Percentiles rank a stretch among this genome's conserved stretches.
phyloP scores from a whole-genome alignment of 2,888 invertebrate genomes.

The Apotomis turbidana region DNA sequence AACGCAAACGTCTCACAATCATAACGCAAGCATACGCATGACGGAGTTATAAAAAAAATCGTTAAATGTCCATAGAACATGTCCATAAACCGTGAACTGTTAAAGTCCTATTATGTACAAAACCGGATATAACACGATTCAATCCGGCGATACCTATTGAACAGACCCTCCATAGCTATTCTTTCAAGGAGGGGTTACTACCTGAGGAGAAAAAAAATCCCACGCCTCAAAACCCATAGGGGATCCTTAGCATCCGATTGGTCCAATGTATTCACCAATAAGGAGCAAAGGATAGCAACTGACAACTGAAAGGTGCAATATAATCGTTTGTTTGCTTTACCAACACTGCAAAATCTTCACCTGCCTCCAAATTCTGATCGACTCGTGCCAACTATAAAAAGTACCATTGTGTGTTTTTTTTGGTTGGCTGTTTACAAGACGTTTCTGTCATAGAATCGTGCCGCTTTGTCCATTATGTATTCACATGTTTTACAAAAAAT shows the following conservation, averaged over 20 bases:
- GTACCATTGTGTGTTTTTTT: slow-evolving; percentile 9
- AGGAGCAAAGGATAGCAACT: slow-evolving; percentile 18
- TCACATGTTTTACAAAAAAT: no score
- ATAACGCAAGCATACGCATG: neutral
- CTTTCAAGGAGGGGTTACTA: slow-evolving; percentile 23
- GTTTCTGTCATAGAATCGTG: neutral
- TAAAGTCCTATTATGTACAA: slow-evolving; percentile 11
- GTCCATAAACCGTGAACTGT: neutral
- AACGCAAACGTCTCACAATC: no score
- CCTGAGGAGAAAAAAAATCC: slow-evolving; percentile 34
- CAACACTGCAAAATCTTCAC: slow-evolving; percentile 25
- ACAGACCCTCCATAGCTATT: slow-evolving; percentile 23
- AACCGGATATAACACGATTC: slow-evolving; percentile 18
- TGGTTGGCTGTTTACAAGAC: neutral
- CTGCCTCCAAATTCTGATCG: slow-evolving; percentile 19
- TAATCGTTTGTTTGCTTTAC: slow-evolving; percentile 26
- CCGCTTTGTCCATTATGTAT: no score
- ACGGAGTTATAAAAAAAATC: neutral
- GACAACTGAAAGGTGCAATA: slow-evolving; percentile 33
- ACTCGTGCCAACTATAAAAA: neutral
- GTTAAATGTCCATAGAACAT: neutral
- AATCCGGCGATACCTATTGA: slow-evolving; percentile 11
- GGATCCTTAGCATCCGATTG: slow-evolving; percentile 21
- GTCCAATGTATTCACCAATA: slow-evolving; percentile 34
- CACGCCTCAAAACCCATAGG: slow-evolving; percentile 29